phyloP scores from a whole-genome alignment of 2,888 invertebrate genomes.

The Heteropelma amictum region DNA sequence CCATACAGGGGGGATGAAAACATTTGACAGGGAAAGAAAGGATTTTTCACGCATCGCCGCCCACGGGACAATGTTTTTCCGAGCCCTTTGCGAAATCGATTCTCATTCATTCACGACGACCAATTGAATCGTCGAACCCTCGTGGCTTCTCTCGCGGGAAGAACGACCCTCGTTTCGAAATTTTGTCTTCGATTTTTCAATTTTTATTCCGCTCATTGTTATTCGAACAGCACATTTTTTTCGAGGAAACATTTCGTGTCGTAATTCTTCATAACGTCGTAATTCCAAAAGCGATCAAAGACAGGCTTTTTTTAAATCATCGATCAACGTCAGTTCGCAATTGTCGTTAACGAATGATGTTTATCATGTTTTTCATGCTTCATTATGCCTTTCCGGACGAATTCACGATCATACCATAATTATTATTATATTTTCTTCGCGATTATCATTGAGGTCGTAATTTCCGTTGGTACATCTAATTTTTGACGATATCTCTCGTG shows the following conservation, averaged over 20 bases:
- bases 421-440: too few relatives aligned
- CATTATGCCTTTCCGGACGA: too few relatives aligned
- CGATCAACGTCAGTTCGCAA: too few relatives aligned
- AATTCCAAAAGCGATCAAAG: too few relatives aligned
- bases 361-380: too few relatives aligned
- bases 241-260: neutral
- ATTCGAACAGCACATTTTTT: neutral
- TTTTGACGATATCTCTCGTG: neutral
- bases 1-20: constrained; percentile 7
- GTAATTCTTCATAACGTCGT: neutral
- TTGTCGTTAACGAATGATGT: too few relatives aligned
- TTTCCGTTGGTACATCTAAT: neutral
- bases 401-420: too few relatives aligned
- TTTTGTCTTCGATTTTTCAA: neutral
- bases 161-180: neutral
- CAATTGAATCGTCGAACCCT: constrained; percentile 45
- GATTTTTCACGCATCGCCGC: constrained; percentile 45
- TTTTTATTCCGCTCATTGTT: neutral
- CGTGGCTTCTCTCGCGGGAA: too few relatives aligned
- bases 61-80: constrained; percentile 42
- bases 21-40: constrained; percentile 16
- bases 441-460: too few relatives aligned
- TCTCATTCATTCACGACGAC: constrained; percentile 45
- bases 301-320: too few relatives aligned
- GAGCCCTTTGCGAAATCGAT: constrained; percentile 38